These are phyloP conservation scores for Epinotia demarniana DNA, from an alignment of 2,888 invertebrate genomes.

Conservation along the genomic window DNA sequence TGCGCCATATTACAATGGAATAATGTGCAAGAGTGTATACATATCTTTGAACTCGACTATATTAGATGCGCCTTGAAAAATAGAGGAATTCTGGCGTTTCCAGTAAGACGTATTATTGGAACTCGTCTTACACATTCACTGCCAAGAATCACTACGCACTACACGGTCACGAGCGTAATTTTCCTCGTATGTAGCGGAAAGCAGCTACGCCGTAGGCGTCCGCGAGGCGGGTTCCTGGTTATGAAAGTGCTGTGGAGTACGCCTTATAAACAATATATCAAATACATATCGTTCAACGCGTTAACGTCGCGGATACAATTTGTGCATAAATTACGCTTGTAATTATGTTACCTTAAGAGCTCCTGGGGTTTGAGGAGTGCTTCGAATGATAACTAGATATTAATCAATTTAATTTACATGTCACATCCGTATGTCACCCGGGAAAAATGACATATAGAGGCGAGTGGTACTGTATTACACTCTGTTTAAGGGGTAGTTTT, in stretches of 20 bases:
- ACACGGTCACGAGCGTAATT: no score
- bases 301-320: constrained; percentile 27
- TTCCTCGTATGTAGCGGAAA: no score
- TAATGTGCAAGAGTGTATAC: no score
- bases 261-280: not conserved
- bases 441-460: not conserved
- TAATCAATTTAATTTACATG: constrained; percentile 14
- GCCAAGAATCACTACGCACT: no score
- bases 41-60: no score
- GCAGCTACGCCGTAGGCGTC: no score
- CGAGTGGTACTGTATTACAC: no score
- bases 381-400: constrained; percentile 23
- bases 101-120: not conserved
- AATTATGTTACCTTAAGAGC: constrained; percentile 32
- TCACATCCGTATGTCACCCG: not conserved
- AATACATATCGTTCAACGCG: constrained; percentile 6
- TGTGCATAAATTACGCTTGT: constrained; percentile 32
- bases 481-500: no score
- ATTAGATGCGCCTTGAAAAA: no score
- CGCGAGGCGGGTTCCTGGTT: no score
- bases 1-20: no score
- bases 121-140: not conserved
- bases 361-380: constrained; percentile 26
- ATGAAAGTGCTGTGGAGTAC: not conserved
- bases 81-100: not conserved